Percentiles rank a stretch among this genome's conserved stretches.
Conservation (phyloP, 2,888 invertebrate species). For the Yponomeuta sedellus region DNA sequence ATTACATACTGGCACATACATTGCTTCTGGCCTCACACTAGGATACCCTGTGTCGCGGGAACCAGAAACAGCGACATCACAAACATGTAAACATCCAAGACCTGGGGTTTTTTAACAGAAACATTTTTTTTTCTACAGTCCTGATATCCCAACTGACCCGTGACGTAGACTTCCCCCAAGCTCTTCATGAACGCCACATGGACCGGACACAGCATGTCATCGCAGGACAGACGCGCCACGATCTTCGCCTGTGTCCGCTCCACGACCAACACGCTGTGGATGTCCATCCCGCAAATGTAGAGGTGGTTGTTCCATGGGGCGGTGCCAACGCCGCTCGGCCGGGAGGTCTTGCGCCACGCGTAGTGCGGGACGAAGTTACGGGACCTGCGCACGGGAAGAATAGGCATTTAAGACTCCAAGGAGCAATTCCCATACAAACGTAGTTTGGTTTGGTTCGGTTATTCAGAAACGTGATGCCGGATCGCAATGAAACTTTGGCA, state of each 20-base stretch:
- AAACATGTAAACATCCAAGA: no score
- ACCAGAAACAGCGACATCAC: no score
- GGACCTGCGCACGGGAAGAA: constrained; percentile 44
- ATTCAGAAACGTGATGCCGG: no score
- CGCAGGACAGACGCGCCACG: constrained; percentile 65
- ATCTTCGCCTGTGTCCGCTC: constrained; percentile 69
- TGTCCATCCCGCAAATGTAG: constrained; percentile 81
- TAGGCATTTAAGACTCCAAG: background rate
- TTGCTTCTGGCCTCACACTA: no score
- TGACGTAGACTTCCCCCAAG: constrained; percentile 77
- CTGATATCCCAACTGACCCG: constrained; percentile 57
- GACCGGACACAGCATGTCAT: constrained; percentile 78
- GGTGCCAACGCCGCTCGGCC: constrained; percentile 82
- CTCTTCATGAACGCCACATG: constrained; percentile 77
- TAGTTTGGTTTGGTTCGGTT: no score
- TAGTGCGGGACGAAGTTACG: constrained; percentile 73
- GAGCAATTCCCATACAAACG: no score
- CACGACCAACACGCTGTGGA: constrained; percentile 74
- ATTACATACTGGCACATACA: no score
- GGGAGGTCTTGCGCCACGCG: constrained; percentile 73
- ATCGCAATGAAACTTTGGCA: no score
- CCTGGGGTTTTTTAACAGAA: no score
- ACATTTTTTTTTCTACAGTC: no score
- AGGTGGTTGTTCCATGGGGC: constrained; percentile 78
- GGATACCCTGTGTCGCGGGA: no score